Evolutionary conservation across 1,140 invertebrate genomes (phyloP), one percentile per base, ranked within the genome.

Genomic region (Drosophila burlai): DNA sequence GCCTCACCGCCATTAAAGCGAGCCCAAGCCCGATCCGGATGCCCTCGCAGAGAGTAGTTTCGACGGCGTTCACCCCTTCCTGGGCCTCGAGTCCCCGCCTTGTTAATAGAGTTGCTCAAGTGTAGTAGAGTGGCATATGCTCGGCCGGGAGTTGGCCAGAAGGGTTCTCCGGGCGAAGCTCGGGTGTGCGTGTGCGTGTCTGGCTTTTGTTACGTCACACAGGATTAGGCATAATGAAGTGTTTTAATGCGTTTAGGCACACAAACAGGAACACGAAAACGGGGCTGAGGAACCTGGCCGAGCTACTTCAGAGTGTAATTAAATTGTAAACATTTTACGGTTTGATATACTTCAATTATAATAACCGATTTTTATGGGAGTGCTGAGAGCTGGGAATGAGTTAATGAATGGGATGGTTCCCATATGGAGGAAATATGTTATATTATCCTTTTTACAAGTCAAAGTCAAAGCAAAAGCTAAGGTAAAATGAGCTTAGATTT

Each of bases 231-330:
- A 82, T 85, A 90, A 90, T 90, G 85, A 90, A 90, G 85, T 90
- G 85, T 90, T 90, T 90, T 90, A 90, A 90, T 90, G 82, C 85
- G 85, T 90, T 90, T 90, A 90, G 85, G 63, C 75, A 71, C 78
- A 89, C 73, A 89, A 76, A 78, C 52, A 68, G 63, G 13, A 64
- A 42, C 46, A 36, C 43, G 43, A 42, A 38, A 11, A 13, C 36
- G 36, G 42, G 42, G 42, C 42, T 43, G 34, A 26, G 45, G 43
- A 76, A 65, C 43, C 71, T 58, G 58, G 46, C 9, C 15, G 21
- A 57, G 54, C 54, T 57, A 40, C 36, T 57, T 57, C 54, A 40
- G 50, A 82, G 76, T 63, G 65, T 89, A 89, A 89, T 87, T 89
- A 89, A 84, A 81, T 69, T 72, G 67, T 69, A 83, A 83, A 71